These are phyloP conservation scores for Pseudopodoces humilis DNA, from an alignment of 2,113 vertebrate species.

Conservation along the genomic window DNA sequence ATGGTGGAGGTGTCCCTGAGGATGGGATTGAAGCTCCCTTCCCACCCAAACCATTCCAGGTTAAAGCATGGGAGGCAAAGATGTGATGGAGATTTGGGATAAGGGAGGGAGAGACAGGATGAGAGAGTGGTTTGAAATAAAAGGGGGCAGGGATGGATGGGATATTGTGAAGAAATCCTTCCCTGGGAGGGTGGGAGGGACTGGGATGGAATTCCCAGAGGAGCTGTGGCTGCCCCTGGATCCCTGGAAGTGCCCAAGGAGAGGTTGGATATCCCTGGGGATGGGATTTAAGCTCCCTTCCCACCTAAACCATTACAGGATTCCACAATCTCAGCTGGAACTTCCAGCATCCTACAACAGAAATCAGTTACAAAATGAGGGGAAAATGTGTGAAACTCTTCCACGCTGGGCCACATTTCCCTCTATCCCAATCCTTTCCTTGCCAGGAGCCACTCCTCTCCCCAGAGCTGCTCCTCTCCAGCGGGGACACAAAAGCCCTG, in stretches of 20 bases:
- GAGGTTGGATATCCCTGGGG: neutral
- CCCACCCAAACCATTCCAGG: neutral
- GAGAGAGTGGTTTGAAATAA: neutral
- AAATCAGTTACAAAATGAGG: rapidly evolving
- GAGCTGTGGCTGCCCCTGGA: neutral
- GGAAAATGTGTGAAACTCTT: rapidly evolving
- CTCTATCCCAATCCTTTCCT: neutral
- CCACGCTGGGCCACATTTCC: rapidly evolving
- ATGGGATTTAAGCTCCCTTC: neutral
- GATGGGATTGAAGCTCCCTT: neutral
- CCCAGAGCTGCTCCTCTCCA: neutral
- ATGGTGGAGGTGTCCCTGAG: neutral
- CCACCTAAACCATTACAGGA: neutral
- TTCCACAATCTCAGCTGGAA: neutral
- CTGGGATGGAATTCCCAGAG: neutral
- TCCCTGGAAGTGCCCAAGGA: neutral
- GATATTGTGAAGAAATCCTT: neutral
- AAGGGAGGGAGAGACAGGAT: neutral
- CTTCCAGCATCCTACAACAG: neutral
- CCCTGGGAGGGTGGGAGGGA: too few relatives aligned
- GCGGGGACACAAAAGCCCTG: neutral
- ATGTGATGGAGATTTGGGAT: neutral
- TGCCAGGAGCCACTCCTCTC: neutral
- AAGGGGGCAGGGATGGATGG: neutral
- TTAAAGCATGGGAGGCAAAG: neutral